Evolutionary conservation across 2,797 vertebrate species (phyloP).

Genomic region (Kryptolebias ocellatus): DNA sequence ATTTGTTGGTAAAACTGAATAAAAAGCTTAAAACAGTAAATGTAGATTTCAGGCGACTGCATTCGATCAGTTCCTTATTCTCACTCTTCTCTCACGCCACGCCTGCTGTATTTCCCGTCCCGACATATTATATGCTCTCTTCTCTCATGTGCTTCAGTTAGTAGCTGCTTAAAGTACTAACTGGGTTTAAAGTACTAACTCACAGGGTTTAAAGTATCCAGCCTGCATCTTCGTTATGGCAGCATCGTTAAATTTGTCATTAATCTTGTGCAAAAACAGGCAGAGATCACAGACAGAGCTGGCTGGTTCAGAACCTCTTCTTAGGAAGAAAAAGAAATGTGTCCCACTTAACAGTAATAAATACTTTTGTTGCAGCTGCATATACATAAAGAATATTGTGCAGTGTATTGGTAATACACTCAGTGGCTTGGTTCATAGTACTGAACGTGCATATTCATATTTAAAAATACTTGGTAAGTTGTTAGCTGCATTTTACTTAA

Average conservation of each 20-base stretch:
- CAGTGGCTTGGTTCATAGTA: too few species aligned
- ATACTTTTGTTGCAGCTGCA: background rate
- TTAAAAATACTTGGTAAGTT: too few species aligned
- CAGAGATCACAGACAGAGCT: background rate
- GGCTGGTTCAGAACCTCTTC: background rate
- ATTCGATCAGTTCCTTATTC: background rate
- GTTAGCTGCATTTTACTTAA: too few species aligned
- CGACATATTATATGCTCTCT: background rate
- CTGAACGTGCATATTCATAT: too few species aligned
- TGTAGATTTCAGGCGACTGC: too few species aligned
- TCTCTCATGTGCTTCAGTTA: background rate
- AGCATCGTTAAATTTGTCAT: slow-evolving; percentile 6
- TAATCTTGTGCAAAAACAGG: background rate
- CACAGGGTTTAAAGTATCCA: background rate
- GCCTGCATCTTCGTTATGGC: background rate
- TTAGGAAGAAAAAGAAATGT: background rate
- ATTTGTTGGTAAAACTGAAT: background rate
- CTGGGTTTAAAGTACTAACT: background rate
- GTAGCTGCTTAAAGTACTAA: background rate
- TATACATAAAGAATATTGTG: too few species aligned
- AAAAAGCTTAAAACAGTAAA: too few species aligned
- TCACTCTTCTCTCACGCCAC: too few species aligned
- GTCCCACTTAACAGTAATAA: background rate
- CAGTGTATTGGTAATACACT: too few species aligned
- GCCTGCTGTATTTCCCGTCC: background rate